Percentiles rank a stretch among this genome's conserved stretches.
Evolutionary conservation across 2,113 vertebrate genomes (phyloP).

Genomic region (Hippocampus barbouri): DNA sequence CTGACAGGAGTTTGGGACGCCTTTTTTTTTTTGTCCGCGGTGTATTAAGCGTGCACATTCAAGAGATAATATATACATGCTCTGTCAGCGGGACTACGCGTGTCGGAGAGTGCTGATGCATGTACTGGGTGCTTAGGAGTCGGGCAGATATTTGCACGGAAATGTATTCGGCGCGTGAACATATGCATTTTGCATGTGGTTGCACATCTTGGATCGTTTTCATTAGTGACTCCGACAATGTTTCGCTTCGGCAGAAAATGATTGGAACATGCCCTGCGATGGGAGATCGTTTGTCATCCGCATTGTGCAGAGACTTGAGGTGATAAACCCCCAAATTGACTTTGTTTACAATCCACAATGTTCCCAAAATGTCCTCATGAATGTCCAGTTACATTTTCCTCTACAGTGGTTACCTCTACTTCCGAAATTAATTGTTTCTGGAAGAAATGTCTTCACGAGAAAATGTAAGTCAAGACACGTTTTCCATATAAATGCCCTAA

Average conservation of each 20-base stretch:
- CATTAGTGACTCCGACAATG: background rate
- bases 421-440: too few species aligned
- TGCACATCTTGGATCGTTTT: background rate
- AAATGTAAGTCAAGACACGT: too few species aligned
- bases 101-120: constrained; percentile 11
- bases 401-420: too few species aligned
- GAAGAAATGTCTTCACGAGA: too few species aligned
- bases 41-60: constrained; percentile 38
- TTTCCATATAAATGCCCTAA: too few species aligned
- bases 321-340: too few species aligned
- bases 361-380: background rate
- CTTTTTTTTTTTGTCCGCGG: constrained; percentile 30
- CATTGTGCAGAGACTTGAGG: too few species aligned
- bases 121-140: constrained; percentile 18
- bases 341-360: too few species aligned
- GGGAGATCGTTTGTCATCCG: background rate
- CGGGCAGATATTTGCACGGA: constrained; percentile 18
- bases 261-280: background rate
- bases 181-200: background rate
- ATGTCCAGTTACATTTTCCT: too few species aligned
- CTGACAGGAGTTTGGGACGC: constrained; percentile 47
- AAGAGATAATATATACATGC: constrained; percentile 19
- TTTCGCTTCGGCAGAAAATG: background rate
- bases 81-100: constrained; percentile 11
- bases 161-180: constrained; percentile 7